Percentiles rank a stretch among this genome's conserved stretches.
phyloP scores from a whole-genome alignment of 2,113 vertebrate species.

The Propithecus coquereli region DNA sequence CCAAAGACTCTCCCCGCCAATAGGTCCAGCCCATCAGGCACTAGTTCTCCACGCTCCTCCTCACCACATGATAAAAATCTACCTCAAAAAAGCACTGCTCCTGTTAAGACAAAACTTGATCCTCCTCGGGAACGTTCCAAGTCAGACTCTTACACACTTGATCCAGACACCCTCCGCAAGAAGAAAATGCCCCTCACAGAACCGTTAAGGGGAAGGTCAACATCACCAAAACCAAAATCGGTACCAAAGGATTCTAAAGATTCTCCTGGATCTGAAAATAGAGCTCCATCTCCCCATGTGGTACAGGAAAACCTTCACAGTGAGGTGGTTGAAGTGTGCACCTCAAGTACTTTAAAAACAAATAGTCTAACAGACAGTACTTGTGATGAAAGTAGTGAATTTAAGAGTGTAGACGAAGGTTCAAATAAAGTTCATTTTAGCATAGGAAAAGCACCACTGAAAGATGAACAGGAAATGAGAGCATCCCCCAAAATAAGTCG shows the following conservation, averaged over 20 bases:
- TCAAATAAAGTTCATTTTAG: slow-evolving; percentile 98
- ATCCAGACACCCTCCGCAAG: slow-evolving; percentile 96
- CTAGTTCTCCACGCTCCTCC: slow-evolving; percentile 89
- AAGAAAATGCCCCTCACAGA: slow-evolving; percentile 96
- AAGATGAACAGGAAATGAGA: slow-evolving; percentile 94
- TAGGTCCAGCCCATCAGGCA: slow-evolving; percentile 89
- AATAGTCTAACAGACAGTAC: slow-evolving; percentile 86
- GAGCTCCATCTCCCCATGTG: slow-evolving; percentile 95
- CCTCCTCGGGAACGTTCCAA: slow-evolving; percentile 97
- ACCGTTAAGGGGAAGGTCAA: slow-evolving; percentile 93
- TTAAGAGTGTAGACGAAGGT: slow-evolving; percentile 87
- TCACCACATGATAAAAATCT: slow-evolving; percentile 92
- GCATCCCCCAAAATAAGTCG: slow-evolving; percentile 97
- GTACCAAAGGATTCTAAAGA: slow-evolving; percentile 90
- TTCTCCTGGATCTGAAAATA: slow-evolving; percentile 87
- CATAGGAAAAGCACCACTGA: slow-evolving; percentile 96
- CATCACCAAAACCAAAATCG: slow-evolving; percentile 96
- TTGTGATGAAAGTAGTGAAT: slow-evolving; percentile 90
- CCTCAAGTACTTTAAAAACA: slow-evolving; percentile 93
- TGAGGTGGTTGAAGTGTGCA: slow-evolving; percentile 97
- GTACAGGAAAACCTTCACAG: slow-evolving; percentile 98
- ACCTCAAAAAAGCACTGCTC: slow-evolving; percentile 89
- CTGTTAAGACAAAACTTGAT: slow-evolving; percentile 93
- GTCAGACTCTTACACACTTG: slow-evolving; percentile 97
- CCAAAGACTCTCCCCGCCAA: slow-evolving; percentile 89